Percentiles rank a stretch among this genome's conserved stretches.
These are phyloP conservation scores for Andrena camellia DNA, from an alignment of 2,888 invertebrate species.

Conservation along the genomic window DNA sequence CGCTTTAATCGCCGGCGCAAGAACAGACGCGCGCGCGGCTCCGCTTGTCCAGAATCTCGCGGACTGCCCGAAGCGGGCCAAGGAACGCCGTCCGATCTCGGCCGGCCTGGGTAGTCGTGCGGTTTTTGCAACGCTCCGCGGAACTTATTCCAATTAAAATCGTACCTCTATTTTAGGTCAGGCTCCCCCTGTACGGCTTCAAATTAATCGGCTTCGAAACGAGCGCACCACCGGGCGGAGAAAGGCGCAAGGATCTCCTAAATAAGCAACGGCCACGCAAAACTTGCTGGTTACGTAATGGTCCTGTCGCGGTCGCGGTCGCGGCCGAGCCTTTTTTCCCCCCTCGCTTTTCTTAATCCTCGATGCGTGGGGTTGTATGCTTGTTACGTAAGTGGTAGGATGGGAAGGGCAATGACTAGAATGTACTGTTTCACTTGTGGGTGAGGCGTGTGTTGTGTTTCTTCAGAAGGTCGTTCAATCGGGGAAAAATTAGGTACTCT, in stretches of 20 bases:
- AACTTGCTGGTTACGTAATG: conserved; percentile 25
- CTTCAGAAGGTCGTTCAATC: no score
- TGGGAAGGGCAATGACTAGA: background rate
- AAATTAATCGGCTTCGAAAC: conserved; percentile 50
- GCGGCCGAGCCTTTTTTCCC: background rate
- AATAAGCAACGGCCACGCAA: conserved; percentile 45
- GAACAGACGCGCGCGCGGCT: conserved; percentile 60
- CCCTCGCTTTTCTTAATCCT: background rate
- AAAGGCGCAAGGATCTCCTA: conserved; percentile 33
- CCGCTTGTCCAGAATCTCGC: conserved; percentile 48
- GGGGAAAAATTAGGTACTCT: no score
- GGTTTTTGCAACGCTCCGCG: conserved; percentile 57
- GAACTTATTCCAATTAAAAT: conserved; percentile 78
- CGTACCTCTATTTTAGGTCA: conserved; percentile 75
- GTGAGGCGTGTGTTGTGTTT: background rate
- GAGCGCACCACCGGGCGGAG: background rate
- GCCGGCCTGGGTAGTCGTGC: conserved; percentile 28
- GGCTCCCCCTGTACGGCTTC: conserved; percentile 22
- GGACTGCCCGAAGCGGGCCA: conserved; percentile 63
- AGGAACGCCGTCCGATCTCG: conserved; percentile 61
- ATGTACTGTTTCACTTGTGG: background rate
- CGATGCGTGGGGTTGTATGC: background rate
- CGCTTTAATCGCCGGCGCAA: conserved; percentile 70
- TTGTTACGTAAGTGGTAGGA: background rate
- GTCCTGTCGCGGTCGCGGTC: background rate